A percentile compares a stretch with the other conserved stretches of the same genome.
Conservation (phyloP, 2,888 invertebrate species). For the Leucophenga maculata region DNA sequence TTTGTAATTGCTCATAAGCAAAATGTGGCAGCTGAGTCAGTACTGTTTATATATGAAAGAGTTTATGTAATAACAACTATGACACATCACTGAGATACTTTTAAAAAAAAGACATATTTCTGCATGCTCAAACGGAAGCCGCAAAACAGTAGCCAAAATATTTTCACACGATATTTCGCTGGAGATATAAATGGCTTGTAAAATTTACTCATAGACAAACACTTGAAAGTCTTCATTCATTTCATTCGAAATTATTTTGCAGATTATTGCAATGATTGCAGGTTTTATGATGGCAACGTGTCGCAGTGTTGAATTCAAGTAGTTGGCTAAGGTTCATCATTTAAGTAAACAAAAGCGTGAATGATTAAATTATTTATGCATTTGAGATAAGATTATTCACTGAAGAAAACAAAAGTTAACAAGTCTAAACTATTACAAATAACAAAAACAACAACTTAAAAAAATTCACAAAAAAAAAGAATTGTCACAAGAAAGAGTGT, state of each 20-base stretch:
- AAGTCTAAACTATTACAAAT: too few relatives aligned
- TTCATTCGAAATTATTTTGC: constrained; percentile 55
- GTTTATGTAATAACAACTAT: too few relatives aligned
- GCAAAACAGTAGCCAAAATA: constrained; percentile 1
- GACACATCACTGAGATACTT: too few relatives aligned
- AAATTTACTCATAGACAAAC: constrained; percentile 24
- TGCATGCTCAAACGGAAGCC: too few relatives aligned
- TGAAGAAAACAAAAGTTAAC: neutral
- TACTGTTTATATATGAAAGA: too few relatives aligned
- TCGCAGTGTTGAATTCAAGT: constrained; percentile 51
- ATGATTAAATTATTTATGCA: neutral
- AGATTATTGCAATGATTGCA: constrained; percentile 52
- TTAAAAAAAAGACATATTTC: too few relatives aligned
- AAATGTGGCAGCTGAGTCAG: too few relatives aligned
- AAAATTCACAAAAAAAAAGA: too few relatives aligned
- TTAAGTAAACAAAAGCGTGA: constrained; percentile 12
- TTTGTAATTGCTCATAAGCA: too few relatives aligned
- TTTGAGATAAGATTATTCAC: constrained; percentile 5
- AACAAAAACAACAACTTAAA: too few relatives aligned
- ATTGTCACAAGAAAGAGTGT: too few relatives aligned
- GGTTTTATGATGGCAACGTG: constrained; percentile 57
- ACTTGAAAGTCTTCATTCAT: constrained; percentile 23
- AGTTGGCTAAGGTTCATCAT: constrained; percentile 53
- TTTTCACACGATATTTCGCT: constrained; percentile 60
- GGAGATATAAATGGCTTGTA: constrained; percentile 34